phyloP scores from a whole-genome alignment of 2,888 invertebrate genomes.

The Junonia oenone region DNA sequence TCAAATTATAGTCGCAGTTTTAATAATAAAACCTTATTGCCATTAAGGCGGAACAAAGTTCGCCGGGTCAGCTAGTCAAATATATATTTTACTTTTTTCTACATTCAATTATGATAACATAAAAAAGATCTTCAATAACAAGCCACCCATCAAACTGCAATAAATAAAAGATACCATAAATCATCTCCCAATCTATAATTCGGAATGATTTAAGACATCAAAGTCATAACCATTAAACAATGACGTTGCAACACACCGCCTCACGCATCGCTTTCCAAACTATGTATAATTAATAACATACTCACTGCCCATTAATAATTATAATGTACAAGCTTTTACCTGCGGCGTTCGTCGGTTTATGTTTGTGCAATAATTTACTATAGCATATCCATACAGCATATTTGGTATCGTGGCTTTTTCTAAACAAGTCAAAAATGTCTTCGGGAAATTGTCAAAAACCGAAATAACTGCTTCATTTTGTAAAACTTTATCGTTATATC shows the following conservation, averaged over 20 bases:
- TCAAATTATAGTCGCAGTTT: too few relatives aligned
- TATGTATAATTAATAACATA: constrained; percentile 1
- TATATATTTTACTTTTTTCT: too few relatives aligned
- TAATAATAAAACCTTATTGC: too few relatives aligned
- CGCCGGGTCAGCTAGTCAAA: too few relatives aligned
- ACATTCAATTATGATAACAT: too few relatives aligned
- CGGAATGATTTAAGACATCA: neutral
- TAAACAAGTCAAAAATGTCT: too few relatives aligned
- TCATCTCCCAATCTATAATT: neutral
- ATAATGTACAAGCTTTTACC: neutral
- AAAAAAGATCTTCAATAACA: too few relatives aligned
- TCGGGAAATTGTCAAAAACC: too few relatives aligned
- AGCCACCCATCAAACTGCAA: too few relatives aligned
- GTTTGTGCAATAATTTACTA: neutral
- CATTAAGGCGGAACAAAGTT: too few relatives aligned
- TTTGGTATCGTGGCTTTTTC: neutral
- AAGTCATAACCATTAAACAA: constrained; percentile 13
- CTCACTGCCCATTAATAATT: neutral
- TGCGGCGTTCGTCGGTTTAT: neutral
- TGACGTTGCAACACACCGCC: constrained; percentile 1
- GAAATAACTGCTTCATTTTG: too few relatives aligned
- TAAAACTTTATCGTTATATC: too few relatives aligned
- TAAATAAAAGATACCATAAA: neutral
- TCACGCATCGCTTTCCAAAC: neutral
- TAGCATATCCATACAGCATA: neutral